phyloP scores from a whole-genome alignment of 2,888 invertebrate species.

The Diploptera punctata region DNA sequence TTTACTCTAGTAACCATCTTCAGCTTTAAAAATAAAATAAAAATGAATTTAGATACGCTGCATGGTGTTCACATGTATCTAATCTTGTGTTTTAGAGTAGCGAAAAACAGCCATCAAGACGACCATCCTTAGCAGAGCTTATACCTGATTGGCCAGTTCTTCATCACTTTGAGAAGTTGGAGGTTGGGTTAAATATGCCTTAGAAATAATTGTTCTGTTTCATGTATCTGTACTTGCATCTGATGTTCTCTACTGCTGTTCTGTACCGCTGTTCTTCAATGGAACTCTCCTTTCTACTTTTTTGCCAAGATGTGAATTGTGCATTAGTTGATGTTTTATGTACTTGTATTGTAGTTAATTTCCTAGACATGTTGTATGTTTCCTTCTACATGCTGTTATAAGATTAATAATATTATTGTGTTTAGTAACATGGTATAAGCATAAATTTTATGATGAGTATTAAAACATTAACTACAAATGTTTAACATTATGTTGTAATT shows the following conservation, averaged over 20 bases:
- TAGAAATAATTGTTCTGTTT: conserved; percentile 21
- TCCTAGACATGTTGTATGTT: not conserved
- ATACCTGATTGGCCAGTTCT: conserved; percentile 96
- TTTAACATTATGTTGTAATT: no score
- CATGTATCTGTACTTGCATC: conserved; percentile 39
- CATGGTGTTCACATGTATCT: not conserved
- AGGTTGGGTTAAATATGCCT: conserved; percentile 70
- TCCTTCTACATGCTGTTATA: not conserved
- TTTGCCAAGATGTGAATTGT: not conserved
- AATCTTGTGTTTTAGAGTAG: conserved; percentile 51
- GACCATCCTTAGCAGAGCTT: conserved; percentile 91
- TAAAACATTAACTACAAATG: no score
- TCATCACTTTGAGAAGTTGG: conserved; percentile 81
- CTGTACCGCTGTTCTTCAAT: not conserved
- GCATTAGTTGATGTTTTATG: not conserved
- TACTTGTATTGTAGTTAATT: not conserved
- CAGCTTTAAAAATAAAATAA: no score
- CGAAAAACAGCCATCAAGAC: conserved; percentile 65
- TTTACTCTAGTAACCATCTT: no score
- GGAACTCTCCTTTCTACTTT: conserved; percentile 1
- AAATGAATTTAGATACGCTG: no score
- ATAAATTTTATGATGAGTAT: no score
- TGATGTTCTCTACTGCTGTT: conserved; percentile 4
- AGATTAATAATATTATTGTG: not conserved
- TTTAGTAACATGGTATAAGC: not conserved